A percentile compares a stretch with the other conserved stretches of the same genome.
Conservation (phyloP, 2,113 vertebrate genomes). For the Limanda limanda region DNA sequence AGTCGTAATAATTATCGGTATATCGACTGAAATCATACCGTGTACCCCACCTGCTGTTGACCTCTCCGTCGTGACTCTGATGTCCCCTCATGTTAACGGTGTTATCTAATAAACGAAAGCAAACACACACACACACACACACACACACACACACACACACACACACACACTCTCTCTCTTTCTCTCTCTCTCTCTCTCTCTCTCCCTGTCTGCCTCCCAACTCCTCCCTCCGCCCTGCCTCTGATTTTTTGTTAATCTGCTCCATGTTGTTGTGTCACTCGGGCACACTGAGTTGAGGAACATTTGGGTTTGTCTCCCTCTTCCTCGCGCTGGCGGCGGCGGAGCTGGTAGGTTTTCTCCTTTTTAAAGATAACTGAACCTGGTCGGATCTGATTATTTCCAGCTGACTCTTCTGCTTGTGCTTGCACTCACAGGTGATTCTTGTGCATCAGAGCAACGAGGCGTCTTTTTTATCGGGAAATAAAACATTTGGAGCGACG, state of each 20-base stretch:
- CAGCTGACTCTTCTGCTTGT: background rate
- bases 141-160: conserved; percentile 3
- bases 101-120: conserved; percentile 25
- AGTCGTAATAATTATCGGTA: too few species aligned
- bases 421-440: background rate
- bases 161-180: background rate
- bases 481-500: background rate
- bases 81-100: conserved; percentile 8
- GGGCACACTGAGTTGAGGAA: conserved; percentile 29
- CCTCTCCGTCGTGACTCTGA: conserved; percentile 49
- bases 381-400: conserved; percentile 1
- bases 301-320: conserved; percentile 19
- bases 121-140: background rate
- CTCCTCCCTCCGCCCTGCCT: conserved; percentile 74
- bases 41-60: background rate
- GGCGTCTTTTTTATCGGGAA: background rate
- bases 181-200: too few species aligned
- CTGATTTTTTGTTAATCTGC: conserved; percentile 32
- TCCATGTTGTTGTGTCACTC: conserved; percentile 35
- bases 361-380: background rate
- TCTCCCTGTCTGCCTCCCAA: background rate
- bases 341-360: conserved; percentile 10
- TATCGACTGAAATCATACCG: background rate
- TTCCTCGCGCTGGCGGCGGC: conserved; percentile 10
- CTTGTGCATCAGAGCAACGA: background rate